Evolutionary conservation across 2,797 vertebrate species (phyloP), one percentile per base, ranked within the genome.

Genomic region (Eleutherodactylus coqui): DNA sequence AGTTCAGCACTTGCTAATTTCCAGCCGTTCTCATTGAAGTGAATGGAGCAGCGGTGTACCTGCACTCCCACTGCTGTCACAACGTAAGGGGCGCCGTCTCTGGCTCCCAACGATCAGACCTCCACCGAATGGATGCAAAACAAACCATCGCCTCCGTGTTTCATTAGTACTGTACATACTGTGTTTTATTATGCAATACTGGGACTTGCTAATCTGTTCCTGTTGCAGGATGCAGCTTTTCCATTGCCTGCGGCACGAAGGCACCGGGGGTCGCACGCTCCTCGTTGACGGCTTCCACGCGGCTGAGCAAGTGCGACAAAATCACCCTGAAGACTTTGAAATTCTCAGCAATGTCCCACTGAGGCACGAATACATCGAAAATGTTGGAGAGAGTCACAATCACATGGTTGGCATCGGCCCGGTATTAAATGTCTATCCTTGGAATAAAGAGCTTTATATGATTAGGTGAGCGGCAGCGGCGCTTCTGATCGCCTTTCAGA

Each of bases 371-470:
- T 97, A 96, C 6, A 91, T 97, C 0, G 97, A 99, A 92, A 94
- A 90, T 4, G 88, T 93, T 3, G 92, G 90, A 14, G 86, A 36
- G 27, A 95, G 96, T 87, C 92, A 86, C 88, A 98, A 97, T 92
- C 96, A 97, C 94, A 97, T 98, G 94, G 94, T 90, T 0, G 96
- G 96, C 1, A 90, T 97, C 9, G 96, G 97, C 9, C 97, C 97
- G 0, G 88, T 99, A 87, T 92, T 99, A 85, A 96, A 93, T 1
- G 90, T 96, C 62, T 96, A 98, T 79, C 96, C 97, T 2, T 99
- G 97, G 97, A 99, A 98, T 93, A 95, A 96, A 0, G 97, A 99
- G 88, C 87, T 98, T 0, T 97, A 96, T 92, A 92, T 97, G 92
- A 97, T 99, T 62, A 94, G 97, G 98, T 99, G 90, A 62, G 84